Percentiles rank a stretch among this genome's conserved stretches.
These are phyloP conservation scores for Zaprionus nigranus DNA, from an alignment of 1,140 invertebrate genomes.

Conservation along the genomic window DNA sequence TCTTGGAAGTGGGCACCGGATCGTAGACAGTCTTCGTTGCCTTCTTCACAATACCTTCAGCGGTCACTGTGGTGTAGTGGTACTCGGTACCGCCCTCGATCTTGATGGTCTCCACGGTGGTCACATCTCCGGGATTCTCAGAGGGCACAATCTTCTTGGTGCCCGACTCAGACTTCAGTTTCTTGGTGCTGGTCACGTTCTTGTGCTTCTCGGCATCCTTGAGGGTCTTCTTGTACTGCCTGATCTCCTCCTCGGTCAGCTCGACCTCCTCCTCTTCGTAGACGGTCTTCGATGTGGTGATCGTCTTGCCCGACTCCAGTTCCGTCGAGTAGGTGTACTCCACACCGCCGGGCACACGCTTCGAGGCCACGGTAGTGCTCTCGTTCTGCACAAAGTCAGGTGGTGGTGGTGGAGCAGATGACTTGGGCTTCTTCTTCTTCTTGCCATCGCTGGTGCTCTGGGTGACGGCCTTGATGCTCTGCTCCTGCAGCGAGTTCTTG, in stretches of 20 bases:
- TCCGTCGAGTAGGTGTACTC: constrained; percentile 80
- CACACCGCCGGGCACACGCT: constrained; percentile 78
- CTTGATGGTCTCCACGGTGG: constrained; percentile 83
- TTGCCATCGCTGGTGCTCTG: constrained; percentile 56
- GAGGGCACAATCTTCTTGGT: constrained; percentile 83
- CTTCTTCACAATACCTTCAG: constrained; percentile 84
- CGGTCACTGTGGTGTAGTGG: constrained; percentile 80
- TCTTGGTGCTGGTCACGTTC: constrained; percentile 80
- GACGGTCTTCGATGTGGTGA: constrained; percentile 82
- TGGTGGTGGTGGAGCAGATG: constrained; percentile 76
- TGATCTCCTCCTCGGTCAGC: constrained; percentile 81
- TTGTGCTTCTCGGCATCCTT: constrained; percentile 84
- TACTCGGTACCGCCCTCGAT: constrained; percentile 82
- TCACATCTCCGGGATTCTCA: constrained; percentile 81
- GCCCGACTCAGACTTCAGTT: constrained; percentile 78
- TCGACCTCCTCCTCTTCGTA: constrained; percentile 82
- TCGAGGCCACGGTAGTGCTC: constrained; percentile 76
- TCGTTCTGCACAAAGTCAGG: constrained; percentile 81
- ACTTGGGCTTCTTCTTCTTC: constrained; percentile 79
- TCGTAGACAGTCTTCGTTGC: constrained; percentile 79
- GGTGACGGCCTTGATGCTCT: constrained; percentile 70
- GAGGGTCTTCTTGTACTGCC: constrained; percentile 77
- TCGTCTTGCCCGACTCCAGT: constrained; percentile 80
- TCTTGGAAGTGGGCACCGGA: constrained; percentile 67
- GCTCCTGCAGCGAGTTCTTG: constrained; percentile 81